Evolutionary conservation across 2,888 invertebrate species (phyloP).

Genomic region (Dromius quadrimaculatus): DNA sequence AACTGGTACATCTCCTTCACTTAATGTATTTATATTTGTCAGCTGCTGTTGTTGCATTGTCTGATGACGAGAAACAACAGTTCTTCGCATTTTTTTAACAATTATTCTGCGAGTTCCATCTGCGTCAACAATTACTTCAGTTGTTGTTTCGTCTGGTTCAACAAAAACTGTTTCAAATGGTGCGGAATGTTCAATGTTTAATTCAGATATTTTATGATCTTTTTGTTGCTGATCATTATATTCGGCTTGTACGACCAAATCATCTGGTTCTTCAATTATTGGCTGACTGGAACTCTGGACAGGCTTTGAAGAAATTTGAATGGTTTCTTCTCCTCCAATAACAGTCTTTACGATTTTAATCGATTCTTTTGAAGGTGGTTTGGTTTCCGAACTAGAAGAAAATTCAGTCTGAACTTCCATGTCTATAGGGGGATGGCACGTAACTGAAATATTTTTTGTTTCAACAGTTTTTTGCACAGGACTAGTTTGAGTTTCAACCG

Average conservation of each 20-base stretch:
- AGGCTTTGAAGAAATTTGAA: slow-evolving; percentile 78
- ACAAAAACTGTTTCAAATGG: slow-evolving; percentile 86
- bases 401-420: slow-evolving; percentile 72
- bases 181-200: slow-evolving; percentile 78
- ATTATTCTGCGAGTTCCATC: slow-evolving; percentile 86
- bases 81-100: slow-evolving; percentile 79
- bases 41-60: slow-evolving; percentile 74
- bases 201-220: slow-evolving; percentile 73
- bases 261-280: slow-evolving; percentile 70
- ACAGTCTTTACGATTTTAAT: slow-evolving; percentile 76
- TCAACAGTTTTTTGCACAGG: slow-evolving; percentile 59
- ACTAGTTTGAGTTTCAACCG: slow-evolving; percentile 78
- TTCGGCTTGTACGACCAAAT: slow-evolving; percentile 78
- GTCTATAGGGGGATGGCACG: slow-evolving; percentile 70
- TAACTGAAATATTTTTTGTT: slow-evolving; percentile 69
- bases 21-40: slow-evolving; percentile 69
- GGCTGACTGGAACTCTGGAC: slow-evolving; percentile 68
- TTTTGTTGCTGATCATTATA: slow-evolving; percentile 76
- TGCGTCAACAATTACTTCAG: slow-evolving; percentile 83
- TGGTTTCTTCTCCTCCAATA: slow-evolving; percentile 76
- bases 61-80: slow-evolving; percentile 76
- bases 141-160: slow-evolving; percentile 86
- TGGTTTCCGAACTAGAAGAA: slow-evolving; percentile 59
- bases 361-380: slow-evolving; percentile 70
- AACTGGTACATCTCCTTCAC: slow-evolving; percentile 71